Evolutionary conservation across 2,797 vertebrate species (phyloP).

Genomic region (Bradypodion pumilum): DNA sequence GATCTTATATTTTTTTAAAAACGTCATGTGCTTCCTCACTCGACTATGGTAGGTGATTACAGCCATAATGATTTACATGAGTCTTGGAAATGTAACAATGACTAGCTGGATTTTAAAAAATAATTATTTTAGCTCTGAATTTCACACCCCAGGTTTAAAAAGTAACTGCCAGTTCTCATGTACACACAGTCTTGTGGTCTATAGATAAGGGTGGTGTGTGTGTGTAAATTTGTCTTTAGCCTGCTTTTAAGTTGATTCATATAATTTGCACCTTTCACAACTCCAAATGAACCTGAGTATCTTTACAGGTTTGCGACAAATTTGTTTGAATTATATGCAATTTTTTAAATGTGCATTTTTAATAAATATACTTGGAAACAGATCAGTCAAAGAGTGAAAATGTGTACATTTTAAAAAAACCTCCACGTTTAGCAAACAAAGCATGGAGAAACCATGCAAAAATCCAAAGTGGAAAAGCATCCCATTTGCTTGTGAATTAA

Average conservation of each 20-base stretch:
- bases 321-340: neutral
- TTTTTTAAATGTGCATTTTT: neutral
- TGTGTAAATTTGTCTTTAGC: neutral
- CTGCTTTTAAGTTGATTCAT: neutral
- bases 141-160: neutral
- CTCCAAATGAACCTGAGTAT: neutral
- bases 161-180: neutral
- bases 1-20: neutral
- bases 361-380: no score
- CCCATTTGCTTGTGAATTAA: neutral
- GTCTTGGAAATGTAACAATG: neutral
- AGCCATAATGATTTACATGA: neutral
- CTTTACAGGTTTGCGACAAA: neutral
- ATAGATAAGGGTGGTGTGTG: neutral
- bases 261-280: neutral
- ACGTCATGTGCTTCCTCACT: neutral
- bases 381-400: neutral
- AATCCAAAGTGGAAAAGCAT: rapidly evolving
- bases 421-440: neutral
- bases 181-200: neutral
- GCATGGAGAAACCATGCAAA: neutral
- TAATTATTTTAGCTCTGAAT: no score
- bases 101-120: neutral
- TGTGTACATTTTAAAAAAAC: neutral
- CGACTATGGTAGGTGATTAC: neutral